Percentiles rank a stretch among this genome's conserved stretches.
Conservation (phyloP, 2,113 vertebrate genomes). For the Nicator chloris region DNA sequence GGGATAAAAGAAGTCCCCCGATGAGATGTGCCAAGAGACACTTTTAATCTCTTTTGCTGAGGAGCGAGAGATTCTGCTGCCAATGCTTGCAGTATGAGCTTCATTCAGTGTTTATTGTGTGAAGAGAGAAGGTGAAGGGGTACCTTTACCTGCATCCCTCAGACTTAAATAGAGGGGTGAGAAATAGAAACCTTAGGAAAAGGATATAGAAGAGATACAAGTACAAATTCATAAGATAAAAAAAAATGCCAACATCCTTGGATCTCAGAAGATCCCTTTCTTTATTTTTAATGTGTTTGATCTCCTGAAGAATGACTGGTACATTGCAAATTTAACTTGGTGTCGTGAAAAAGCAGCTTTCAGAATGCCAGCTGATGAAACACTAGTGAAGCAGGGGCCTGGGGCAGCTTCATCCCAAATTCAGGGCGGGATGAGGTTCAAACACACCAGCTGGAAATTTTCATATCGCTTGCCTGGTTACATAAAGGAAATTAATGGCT, state of each 20-base stretch:
- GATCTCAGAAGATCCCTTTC: background rate
- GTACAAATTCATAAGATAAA: background rate
- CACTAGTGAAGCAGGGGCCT: background rate
- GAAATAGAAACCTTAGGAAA: background rate
- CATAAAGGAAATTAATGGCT: background rate
- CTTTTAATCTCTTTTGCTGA: conserved; percentile 35
- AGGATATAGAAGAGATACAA: background rate
- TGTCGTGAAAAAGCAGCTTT: background rate
- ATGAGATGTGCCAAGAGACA: conserved; percentile 21
- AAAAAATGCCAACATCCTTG: background rate
- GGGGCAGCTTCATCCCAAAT: background rate
- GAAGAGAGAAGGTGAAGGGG: background rate
- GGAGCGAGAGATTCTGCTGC: background rate
- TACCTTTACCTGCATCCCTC: background rate
- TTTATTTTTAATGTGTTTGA: background rate
- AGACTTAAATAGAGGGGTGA: background rate
- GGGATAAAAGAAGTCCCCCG: conserved; percentile 23
- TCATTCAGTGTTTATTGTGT: conserved; percentile 2
- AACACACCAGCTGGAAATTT: background rate
- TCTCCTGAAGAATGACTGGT: background rate
- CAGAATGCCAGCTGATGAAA: background rate
- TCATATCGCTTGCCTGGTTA: background rate
- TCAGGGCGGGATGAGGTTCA: background rate
- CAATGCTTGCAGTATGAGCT: background rate
- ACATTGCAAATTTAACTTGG: background rate